Evolutionary conservation across 1,140 invertebrate genomes (phyloP).

Genomic region (Calosoma granatense): DNA sequence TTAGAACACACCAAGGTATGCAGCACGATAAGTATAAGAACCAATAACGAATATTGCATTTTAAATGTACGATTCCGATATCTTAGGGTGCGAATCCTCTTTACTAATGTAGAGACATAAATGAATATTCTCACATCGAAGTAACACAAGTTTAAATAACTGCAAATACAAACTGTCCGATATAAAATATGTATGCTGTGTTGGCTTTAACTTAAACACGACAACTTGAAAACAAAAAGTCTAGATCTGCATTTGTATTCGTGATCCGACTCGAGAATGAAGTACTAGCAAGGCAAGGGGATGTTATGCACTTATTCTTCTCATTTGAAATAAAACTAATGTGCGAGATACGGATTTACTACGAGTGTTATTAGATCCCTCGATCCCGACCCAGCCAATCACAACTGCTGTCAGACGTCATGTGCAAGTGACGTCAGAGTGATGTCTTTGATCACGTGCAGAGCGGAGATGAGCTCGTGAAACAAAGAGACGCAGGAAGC

Average conservation of each 20-base stretch:
- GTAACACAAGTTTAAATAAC: too few species aligned
- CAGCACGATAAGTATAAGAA: not conserved
- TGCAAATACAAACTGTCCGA: too few species aligned
- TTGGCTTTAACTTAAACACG: too few species aligned
- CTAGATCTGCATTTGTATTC: not conserved
- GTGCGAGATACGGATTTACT: not conserved
- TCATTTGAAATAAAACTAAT: slow-evolving; percentile 6
- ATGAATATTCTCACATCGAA: too few species aligned
- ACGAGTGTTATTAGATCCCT: slow-evolving; percentile 5
- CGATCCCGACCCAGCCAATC: slow-evolving; percentile 15
- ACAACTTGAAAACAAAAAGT: not conserved
- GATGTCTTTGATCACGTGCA: slow-evolving; percentile 16
- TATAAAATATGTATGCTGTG: too few species aligned
- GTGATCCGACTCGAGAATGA: too few species aligned
- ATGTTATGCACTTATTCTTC: not conserved
- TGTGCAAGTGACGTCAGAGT: slow-evolving; percentile 13
- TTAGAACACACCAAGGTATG: not conserved
- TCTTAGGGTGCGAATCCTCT: too few species aligned
- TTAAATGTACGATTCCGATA: not conserved
- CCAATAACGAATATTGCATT: not conserved
- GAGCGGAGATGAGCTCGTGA: slow-evolving; percentile 12
- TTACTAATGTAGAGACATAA: too few species aligned
- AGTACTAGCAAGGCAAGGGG: too few species aligned
- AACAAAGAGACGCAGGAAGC: slow-evolving; percentile 12
- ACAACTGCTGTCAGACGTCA: slow-evolving; percentile 14